Percentiles rank a stretch among this genome's conserved stretches.
Conservation (phyloP, 2,113 vertebrate genomes). For the Gallinago paraguaiae region DNA sequence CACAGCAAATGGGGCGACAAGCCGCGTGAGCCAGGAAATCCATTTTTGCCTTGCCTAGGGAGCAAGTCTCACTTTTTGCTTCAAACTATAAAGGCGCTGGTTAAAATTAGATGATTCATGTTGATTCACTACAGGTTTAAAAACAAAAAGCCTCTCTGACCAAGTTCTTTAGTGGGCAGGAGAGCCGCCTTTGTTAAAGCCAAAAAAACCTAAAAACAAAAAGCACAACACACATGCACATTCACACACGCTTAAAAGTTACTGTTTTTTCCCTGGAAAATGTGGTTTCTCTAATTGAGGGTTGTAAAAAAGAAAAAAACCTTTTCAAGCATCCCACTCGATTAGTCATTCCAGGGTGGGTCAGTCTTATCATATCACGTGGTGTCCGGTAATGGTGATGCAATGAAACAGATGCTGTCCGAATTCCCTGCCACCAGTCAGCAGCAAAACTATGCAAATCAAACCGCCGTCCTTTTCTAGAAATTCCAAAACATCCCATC, state of each 20-base stretch:
- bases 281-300: conserved; percentile 82
- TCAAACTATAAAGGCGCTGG: background rate
- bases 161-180: conserved; percentile 57
- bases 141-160: conserved; percentile 45
- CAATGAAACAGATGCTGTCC: conserved; percentile 68
- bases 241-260: conserved; percentile 64
- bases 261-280: conserved; percentile 81
- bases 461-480: conserved; percentile 28
- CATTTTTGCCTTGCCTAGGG: conserved; percentile 10
- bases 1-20: conserved; percentile 13
- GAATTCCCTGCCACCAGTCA: conserved; percentile 37
- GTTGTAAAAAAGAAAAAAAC: conserved; percentile 74
- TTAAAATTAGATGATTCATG: conserved; percentile 66
- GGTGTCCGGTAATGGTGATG: conserved; percentile 77
- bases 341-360: conserved; percentile 77
- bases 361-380: conserved; percentile 74
- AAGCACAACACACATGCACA: conserved; percentile 17
- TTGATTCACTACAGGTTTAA: conserved; percentile 64
- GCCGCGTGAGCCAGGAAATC: conserved; percentile 26
- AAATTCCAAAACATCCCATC: conserved; percentile 31
- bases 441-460: conserved; percentile 69
- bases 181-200: conserved; percentile 47
- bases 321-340: conserved; percentile 78
- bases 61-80: conserved; percentile 7
- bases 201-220: conserved; percentile 11